These are phyloP conservation scores for Morpho achilles DNA, from an alignment of 2,888 invertebrate species.

Conservation along the genomic window DNA sequence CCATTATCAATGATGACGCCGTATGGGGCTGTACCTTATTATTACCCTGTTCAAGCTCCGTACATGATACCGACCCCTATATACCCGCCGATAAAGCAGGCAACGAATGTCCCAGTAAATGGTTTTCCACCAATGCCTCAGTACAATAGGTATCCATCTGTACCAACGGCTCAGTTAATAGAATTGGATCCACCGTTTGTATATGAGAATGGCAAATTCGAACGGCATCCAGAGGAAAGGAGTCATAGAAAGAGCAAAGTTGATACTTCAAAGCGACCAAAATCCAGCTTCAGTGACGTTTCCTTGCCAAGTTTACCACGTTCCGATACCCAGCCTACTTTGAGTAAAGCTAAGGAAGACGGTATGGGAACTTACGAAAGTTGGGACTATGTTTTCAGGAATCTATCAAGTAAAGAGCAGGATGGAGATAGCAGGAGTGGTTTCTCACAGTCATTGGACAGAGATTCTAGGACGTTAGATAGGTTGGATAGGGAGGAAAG, in stretches of 20 bases:
- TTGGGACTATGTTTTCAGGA: constrained; percentile 90
- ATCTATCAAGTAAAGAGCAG: constrained; percentile 86
- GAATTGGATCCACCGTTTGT: constrained; percentile 78
- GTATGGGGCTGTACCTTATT: constrained; percentile 61
- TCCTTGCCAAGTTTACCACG: constrained; percentile 64
- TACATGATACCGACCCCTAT: constrained; percentile 70
- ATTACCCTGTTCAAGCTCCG: constrained; percentile 66
- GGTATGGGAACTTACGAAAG: constrained; percentile 84
- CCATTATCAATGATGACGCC: constrained; percentile 57
- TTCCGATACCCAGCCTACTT: constrained; percentile 67
- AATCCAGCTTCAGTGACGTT: constrained; percentile 63
- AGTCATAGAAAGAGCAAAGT: constrained; percentile 43
- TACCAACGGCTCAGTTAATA: constrained; percentile 84
- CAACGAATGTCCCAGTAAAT: constrained; percentile 65
- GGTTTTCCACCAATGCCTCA: constrained; percentile 62
- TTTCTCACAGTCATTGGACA: constrained; percentile 72
- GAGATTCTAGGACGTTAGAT: constrained; percentile 68
- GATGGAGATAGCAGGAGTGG: constrained; percentile 83
- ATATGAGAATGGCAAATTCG: constrained; percentile 63
- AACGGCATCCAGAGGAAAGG: constrained; percentile 47
- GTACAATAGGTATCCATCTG: constrained; percentile 65
- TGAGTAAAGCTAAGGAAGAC: constrained; percentile 80
- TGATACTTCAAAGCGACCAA: constrained; percentile 56
- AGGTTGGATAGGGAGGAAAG: constrained; percentile 64
- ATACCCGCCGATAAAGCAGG: constrained; percentile 68